A percentile compares a stretch with the other conserved stretches of the same genome.
phyloP scores from a whole-genome alignment of 2,113 vertebrate species.

The Orthonyx spaldingii region DNA sequence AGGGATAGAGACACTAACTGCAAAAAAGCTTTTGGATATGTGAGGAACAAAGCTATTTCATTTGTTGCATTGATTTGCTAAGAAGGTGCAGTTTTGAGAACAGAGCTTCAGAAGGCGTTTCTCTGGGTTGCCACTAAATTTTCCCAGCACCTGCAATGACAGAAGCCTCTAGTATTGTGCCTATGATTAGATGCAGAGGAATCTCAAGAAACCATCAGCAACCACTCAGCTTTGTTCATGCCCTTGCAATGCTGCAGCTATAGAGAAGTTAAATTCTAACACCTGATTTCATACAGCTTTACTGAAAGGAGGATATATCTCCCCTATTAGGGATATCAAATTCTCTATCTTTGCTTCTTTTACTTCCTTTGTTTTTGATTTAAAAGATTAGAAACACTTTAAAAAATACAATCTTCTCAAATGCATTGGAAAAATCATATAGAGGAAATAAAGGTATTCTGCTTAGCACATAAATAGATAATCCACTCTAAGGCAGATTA shows the following conservation, averaged over 20 bases:
- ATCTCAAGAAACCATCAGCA: conserved; percentile 55
- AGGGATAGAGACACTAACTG: not conserved
- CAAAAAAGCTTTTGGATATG: not conserved
- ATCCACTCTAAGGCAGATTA: not conserved
- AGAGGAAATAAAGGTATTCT: conserved; percentile 18
- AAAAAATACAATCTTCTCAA: conserved; percentile 38
- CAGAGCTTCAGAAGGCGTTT: conserved; percentile 46
- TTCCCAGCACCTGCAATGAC: conserved; percentile 24
- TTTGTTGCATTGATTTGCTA: conserved; percentile 7
- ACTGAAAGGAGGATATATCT: conserved; percentile 31
- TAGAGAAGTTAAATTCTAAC: conserved; percentile 49
- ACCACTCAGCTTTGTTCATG: conserved; percentile 1
- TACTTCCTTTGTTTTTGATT: conserved; percentile 54
- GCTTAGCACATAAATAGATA: conserved; percentile 38
- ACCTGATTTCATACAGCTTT: conserved; percentile 64
- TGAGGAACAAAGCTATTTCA: not conserved
- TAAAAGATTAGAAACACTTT: conserved; percentile 56
- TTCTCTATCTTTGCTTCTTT: conserved; percentile 62
- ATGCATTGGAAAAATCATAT: conserved; percentile 30
- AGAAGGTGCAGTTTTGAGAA: conserved; percentile 46
- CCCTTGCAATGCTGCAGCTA: not conserved
- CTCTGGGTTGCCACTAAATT: conserved; percentile 48
- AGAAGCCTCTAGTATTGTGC: conserved; percentile 28
- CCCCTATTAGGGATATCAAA: conserved; percentile 49
- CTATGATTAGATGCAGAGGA: conserved; percentile 39